Evolutionary conservation across 2,113 vertebrate species (phyloP).

Genomic region (Bostrychus sinensis): DNA sequence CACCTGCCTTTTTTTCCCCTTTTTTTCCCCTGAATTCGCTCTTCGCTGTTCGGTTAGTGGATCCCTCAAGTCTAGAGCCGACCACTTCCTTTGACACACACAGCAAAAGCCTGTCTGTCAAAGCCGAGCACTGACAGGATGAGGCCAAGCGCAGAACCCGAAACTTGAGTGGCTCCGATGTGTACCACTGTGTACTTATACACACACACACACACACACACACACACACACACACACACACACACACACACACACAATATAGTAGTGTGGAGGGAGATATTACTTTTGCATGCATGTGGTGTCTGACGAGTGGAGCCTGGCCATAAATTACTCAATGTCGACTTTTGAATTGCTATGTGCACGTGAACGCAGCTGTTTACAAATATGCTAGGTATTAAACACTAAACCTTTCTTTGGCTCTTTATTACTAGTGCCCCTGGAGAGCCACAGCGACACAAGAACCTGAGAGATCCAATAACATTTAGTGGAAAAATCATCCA

Average conservation of each 20-base stretch:
- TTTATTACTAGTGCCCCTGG: not conserved
- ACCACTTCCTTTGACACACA: slow-evolving; percentile 73
- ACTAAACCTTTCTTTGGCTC: not conserved
- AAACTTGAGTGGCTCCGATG: slow-evolving; percentile 34
- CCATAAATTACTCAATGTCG: slow-evolving; percentile 4
- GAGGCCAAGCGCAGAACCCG: slow-evolving; percentile 65
- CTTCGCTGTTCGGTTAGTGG: slow-evolving; percentile 62
- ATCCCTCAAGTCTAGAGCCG: slow-evolving; percentile 67
- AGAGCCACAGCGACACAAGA: too few species aligned
- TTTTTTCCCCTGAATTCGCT: slow-evolving; percentile 43
- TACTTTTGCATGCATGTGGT: slow-evolving; percentile 20
- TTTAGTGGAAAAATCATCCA: too few species aligned
- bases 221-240: not conserved
- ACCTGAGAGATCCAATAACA: too few species aligned
- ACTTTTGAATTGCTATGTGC: not conserved
- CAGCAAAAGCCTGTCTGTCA: slow-evolving; percentile 64
- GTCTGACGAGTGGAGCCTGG: slow-evolving; percentile 1
- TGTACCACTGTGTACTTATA: slow-evolving; percentile 17
- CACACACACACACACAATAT: not conserved
- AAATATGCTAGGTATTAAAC: not conserved
- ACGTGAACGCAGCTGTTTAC: not conserved
- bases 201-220: not conserved
- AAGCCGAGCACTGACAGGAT: slow-evolving; percentile 70
- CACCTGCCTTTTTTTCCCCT: slow-evolving; percentile 24
- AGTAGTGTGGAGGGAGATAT: slow-evolving; percentile 12